Base-by-base conservation (phyloP, 2,888 invertebrate species). In the Listrodromus nycthemerus region DNA sequence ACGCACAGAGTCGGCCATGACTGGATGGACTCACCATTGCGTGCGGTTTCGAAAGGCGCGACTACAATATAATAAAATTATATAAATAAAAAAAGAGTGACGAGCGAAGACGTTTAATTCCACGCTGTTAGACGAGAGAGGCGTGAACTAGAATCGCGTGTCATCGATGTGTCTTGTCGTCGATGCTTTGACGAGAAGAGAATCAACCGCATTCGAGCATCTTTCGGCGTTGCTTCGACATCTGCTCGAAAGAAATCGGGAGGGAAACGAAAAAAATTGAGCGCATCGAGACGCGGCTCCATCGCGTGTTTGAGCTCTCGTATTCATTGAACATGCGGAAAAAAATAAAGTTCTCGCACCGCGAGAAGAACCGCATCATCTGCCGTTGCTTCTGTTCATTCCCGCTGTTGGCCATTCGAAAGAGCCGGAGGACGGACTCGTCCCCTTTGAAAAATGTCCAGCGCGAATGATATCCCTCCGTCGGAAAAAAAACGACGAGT, bases 261-360 rank as follows among this genome's bases (percentile, higher is more conserved):
- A 33, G 41, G 10, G 79, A 16, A 33, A 30, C n/a, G n/a, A 21
- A 33, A n/a, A 41, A 27, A 61, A 50, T 45, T 7, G 79, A 73
- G 77, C 10, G 33, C 80, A 66, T 55, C 45, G 66, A 50, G 48
- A 82, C 52, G 55, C 27, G 10, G 45, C 27, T 41, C 24, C 50
- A 71, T 83, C 65, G 83, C 79, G 75, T 83, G 83, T 79, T 70
- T 55, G 41, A 27, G 52, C 8, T 52, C 24, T 50, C 45, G n/a
- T 21, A 55, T 30, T 61, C 37, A 45, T 63, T 45, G 58, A 65
- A 55, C 45, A 45, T 65, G 37, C n/a, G 48, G 48, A 50, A 67
- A 80, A 61, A 45, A 24, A 16, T 4, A 30, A 19, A 48, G 45
- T 50, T 74, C 33, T 48, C 21, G 45, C 63, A 71, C 63, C 69